Percentiles rank a stretch among this genome's conserved stretches.
phyloP scores from a whole-genome alignment of 2,888 invertebrate species.

The Gortyna flavago region DNA sequence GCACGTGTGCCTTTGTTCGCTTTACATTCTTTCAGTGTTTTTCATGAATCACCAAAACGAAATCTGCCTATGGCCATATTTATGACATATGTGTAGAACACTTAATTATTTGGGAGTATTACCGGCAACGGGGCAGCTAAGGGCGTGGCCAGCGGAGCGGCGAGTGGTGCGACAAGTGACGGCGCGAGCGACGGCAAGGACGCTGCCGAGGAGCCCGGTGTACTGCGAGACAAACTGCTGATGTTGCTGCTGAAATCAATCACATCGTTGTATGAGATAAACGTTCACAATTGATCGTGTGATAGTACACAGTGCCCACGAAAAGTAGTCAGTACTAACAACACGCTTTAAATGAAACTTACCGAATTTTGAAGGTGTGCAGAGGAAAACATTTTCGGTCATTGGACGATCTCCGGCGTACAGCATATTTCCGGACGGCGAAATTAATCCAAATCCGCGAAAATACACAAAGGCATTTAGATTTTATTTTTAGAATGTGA shows the following conservation, averaged over 20 bases:
- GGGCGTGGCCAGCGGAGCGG: slow-evolving; percentile 78
- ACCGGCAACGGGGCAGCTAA: slow-evolving; percentile 77
- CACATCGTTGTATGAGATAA: slow-evolving; percentile 49
- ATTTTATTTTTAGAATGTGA: slow-evolving; percentile 9
- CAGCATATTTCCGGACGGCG: slow-evolving; percentile 22
- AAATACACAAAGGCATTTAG: slow-evolving; percentile 40
- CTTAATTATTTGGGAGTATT: slow-evolving; percentile 43
- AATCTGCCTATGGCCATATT: not conserved
- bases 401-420: slow-evolving; percentile 22
- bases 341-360: slow-evolving; percentile 29
- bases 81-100: not conserved
- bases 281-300: slow-evolving; percentile 20
- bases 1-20: not conserved
- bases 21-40: not conserved
- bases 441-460: slow-evolving; percentile 39
- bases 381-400: not conserved
- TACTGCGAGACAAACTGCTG: slow-evolving; percentile 94
- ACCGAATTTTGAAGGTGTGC: slow-evolving; percentile 31
- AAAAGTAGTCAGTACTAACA: slow-evolving; percentile 44
- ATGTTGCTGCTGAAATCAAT: slow-evolving; percentile 92
- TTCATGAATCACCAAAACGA: not conserved
- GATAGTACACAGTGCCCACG: slow-evolving; percentile 25
- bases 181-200: slow-evolving; percentile 77
- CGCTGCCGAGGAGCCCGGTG: slow-evolving; percentile 87
- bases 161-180: slow-evolving; percentile 77